phyloP scores from a whole-genome alignment of 2,797 vertebrate genomes.

The Antrozous pallidus region DNA sequence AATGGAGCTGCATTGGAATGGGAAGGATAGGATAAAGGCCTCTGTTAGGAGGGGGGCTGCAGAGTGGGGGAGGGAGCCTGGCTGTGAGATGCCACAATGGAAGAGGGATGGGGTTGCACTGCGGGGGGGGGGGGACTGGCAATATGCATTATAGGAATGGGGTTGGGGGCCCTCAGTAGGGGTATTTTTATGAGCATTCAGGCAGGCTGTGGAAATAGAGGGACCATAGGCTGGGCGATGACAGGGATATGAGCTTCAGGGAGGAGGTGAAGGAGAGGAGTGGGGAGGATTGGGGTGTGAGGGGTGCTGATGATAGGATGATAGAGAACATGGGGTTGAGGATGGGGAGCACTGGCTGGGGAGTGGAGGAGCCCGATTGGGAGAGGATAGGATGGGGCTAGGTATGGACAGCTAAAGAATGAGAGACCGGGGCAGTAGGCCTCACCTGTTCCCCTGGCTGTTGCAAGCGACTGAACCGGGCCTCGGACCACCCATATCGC shows the following conservation, averaged over 20 bases:
- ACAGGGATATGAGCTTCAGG: constrained; percentile 57
- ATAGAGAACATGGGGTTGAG: constrained; percentile 51
- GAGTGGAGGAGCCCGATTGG: constrained; percentile 21
- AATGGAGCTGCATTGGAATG: constrained; percentile 50
- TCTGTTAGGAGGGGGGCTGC: constrained; percentile 52
- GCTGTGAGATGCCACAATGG: constrained; percentile 61
- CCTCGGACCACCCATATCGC: constrained; percentile 77
- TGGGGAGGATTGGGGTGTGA: background rate
- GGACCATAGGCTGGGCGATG: constrained; percentile 47
- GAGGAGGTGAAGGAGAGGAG: constrained; percentile 29
- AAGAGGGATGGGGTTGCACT: constrained; percentile 62
- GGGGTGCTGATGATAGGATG: constrained; percentile 15
- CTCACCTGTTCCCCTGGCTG: constrained; percentile 69
- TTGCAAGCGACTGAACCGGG: constrained; percentile 60
- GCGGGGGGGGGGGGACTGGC: constrained; percentile 58
- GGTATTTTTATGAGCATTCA: constrained; percentile 59
- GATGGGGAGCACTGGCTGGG: constrained; percentile 41
- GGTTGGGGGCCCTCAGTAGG: constrained; percentile 43
- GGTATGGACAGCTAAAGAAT: constrained; percentile 56
- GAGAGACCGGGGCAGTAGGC: constrained; percentile 67
- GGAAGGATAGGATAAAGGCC: constrained; percentile 59
- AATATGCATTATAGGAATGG: constrained; percentile 41
- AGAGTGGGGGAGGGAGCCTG: constrained; percentile 57
- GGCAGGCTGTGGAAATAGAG: constrained; percentile 27
- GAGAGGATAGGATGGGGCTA: constrained; percentile 54